Base-by-base conservation (phyloP, 2,888 invertebrate genomes). In the Octodonta nipae region DNA sequence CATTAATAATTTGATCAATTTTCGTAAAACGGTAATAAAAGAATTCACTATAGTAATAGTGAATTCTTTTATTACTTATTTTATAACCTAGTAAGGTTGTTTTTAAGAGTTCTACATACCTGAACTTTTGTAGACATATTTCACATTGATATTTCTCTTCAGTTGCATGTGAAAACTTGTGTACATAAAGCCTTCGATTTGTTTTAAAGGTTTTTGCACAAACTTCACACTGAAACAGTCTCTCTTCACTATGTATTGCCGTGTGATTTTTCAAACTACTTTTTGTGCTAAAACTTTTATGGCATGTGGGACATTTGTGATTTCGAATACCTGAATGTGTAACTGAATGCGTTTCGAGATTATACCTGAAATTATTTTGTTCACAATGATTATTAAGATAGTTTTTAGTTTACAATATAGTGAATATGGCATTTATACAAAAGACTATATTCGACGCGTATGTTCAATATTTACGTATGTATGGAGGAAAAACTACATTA, bases 61-160 rank as follows among this genome's bases (percentile, higher is more conserved):
- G n/a, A n/a, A n/a, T n/a, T n/a, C n/a, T 26, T 26, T 13, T 10
- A 22, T 15, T 28, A 11, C 8, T 4, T 6, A 25, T 25, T 5
- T 25, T 25, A 12, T 5, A 25, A 10, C n/a, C 6, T 25, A 7
- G 12, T n/a, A 11, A 6, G n/a, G n/a, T n/a, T n/a, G n/a, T n/a
- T n/a, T n/a, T n/a, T n/a, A 13, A 6, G 13, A 34, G 11, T 15
- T 11, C 6, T 15, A 13, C 35, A 28, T 33, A 40, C 42, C 35
- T 63, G 43, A 68, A 70, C 12, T 64, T 65, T 56, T 66, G 66
- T 1, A 58, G 58, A 41, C 70, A 70, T 8, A 65, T 60, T 0
- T 45, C 28, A 38, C 69, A 69, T 8, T 65, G 63, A 36, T 67
- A 68, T 64, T 67, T 45, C 60, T 67, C 50, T 58, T 66, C 46